Base-by-base conservation (phyloP, 2,113 vertebrate genomes). In the Gadus chalcogrammus region DNA sequence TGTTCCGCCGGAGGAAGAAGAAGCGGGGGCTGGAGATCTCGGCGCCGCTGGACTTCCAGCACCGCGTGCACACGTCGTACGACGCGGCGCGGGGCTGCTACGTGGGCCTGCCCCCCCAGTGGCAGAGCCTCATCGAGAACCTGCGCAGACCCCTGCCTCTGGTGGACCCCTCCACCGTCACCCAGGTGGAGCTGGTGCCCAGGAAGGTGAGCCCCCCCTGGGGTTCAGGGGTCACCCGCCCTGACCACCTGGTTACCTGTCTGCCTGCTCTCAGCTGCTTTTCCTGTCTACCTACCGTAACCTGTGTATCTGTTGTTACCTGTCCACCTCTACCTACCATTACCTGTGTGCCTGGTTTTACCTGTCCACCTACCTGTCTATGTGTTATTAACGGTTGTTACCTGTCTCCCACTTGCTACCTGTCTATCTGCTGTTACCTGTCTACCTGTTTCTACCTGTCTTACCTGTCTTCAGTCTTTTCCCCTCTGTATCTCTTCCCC, bases 91-190 rank as follows among this genome's bases (percentile, higher is more conserved):
- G 92, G 15, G 95, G 94, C 31, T 93, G 91, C 68, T 97, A 95
- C 15, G 90, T 97, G 77, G 96, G 96, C 4, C 90, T 97, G n/a
- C 96, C 96, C 0, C 91, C 91, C 0, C 96, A 98, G 86, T 98
- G 96, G 96, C 95, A 97, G 81, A 96, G 96, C 18, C 87, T 97
- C 65, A 89, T 98, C 17, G 95, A 97, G 71, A 95, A 92, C 0
- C 86, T 95, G 68, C 88, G 88, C 76, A 93, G 96, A 27, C 96
- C 96, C 75, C 95, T 93, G 79, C 96, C 96, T 0, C 89, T 98
- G 82, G 95, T 97, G 35, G 95, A 98, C 82, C 93, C 95, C 20
- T 95, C 95, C 0, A 93, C 88, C 38, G 92, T 97, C 75, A 98
- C 95, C 0, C 83, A 88, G 67, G 88, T 96, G 65, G 91, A 94